A percentile compares a stretch with the other conserved stretches of the same genome.
phyloP scores from a whole-genome alignment of 2,113 vertebrate genomes.

The Gallinago paraguaiae region DNA sequence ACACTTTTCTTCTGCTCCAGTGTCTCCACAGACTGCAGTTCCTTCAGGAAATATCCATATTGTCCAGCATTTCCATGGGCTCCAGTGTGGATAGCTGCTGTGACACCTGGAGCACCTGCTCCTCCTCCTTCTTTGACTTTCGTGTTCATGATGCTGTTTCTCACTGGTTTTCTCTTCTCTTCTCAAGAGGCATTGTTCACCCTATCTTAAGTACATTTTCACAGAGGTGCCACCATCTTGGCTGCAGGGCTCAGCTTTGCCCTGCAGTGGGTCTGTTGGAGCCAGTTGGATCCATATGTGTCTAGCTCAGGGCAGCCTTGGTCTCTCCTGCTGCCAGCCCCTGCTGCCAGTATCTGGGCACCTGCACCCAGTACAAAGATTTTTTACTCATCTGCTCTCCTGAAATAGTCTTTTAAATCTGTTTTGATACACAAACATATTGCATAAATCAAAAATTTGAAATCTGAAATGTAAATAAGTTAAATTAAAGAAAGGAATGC shows the following conservation, averaged over 20 bases:
- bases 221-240: background rate
- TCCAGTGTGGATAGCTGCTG: background rate
- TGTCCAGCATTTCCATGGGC: no score
- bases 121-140: background rate
- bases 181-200: background rate
- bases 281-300: background rate
- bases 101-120: background rate
- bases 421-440: background rate
- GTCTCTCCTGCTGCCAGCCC: background rate
- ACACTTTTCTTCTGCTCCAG: background rate
- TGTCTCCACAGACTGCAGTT: fast-evolving
- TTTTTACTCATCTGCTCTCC: background rate
- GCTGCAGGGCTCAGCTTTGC: background rate
- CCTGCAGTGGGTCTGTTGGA: fast-evolving
- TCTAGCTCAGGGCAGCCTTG: fast-evolving
- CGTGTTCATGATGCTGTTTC: background rate
- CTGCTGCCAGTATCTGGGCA: background rate
- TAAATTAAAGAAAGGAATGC: background rate
- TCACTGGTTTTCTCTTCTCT: background rate
- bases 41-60: background rate
- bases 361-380: background rate
- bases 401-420: background rate
- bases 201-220: background rate
- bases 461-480: background rate
- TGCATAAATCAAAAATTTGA: background rate